phyloP scores from a whole-genome alignment of 2,797 vertebrate genomes.

The Peromyscus nudipes region DNA sequence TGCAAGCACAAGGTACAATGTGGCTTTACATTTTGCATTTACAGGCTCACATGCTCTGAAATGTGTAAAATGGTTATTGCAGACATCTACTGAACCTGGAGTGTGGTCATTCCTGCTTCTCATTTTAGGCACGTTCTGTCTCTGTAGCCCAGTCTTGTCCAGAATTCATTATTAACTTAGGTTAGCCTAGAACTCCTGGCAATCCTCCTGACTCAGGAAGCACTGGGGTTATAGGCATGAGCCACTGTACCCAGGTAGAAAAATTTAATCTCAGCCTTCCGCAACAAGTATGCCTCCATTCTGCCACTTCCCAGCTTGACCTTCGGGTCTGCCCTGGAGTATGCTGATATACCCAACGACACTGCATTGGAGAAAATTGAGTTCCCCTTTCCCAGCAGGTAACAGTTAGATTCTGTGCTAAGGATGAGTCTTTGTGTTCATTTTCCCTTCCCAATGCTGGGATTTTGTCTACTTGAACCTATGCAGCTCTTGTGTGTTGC shows the following conservation, averaged over 20 bases:
- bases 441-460: not conserved
- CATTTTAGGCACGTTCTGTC: not conserved
- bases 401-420: not conserved
- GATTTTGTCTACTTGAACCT: not conserved
- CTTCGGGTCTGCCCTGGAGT: not conserved
- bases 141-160: not conserved
- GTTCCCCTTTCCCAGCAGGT: not conserved
- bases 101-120: not conserved
- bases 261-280: not conserved
- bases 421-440: not conserved
- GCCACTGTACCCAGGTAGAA: not conserved
- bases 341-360: fast-evolving
- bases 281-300: not conserved
- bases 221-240: not conserved
- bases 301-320: not conserved
- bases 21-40: not conserved
- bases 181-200: not conserved
- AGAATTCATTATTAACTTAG: not conserved
- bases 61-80: not conserved
- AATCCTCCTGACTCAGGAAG: not conserved
- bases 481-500: not conserved
- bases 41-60: fast-evolving
- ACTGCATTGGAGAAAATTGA: not conserved
- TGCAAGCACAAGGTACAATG: not conserved
- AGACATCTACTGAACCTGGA: not conserved